Conservation (phyloP, 1,140 invertebrate genomes). For the Bicyclus anynana region DNA sequence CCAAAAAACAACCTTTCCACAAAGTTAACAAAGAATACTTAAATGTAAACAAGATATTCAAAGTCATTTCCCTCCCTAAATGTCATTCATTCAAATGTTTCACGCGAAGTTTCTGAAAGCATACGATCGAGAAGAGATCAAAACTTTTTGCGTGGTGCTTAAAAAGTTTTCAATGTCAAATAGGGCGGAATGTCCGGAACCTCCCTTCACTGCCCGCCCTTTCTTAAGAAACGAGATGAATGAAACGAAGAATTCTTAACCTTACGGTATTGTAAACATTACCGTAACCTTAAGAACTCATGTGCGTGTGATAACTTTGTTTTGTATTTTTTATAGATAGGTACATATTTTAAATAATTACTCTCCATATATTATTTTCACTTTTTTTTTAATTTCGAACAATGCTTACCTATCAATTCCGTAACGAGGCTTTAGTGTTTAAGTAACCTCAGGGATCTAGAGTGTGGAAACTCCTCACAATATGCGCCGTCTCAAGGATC, state of each 20-base stretch:
- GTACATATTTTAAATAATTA: too few relatives aligned
- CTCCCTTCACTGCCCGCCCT: constrained; percentile 51
- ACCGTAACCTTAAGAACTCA: too few relatives aligned
- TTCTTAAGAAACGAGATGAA: constrained; percentile 10
- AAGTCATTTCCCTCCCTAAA: not conserved
- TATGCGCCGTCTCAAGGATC: too few relatives aligned
- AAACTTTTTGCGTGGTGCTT: constrained; percentile 64
- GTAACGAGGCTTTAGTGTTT: too few relatives aligned
- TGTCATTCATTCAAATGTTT: constrained; percentile 36
- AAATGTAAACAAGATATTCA: not conserved
- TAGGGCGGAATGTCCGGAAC: constrained; percentile 60
- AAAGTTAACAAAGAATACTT: not conserved
- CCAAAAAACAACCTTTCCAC: not conserved
- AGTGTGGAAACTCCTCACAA: too few relatives aligned
- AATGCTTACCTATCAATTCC: too few relatives aligned
- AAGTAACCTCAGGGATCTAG: too few relatives aligned
- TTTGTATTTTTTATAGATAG: too few relatives aligned
- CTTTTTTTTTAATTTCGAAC: too few relatives aligned
- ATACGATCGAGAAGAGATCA: constrained; percentile 50
- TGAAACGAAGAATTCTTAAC: not conserved
- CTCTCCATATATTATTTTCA: too few relatives aligned
- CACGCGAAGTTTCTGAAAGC: constrained; percentile 27
- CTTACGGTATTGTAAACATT: not conserved
- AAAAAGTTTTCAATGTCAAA: constrained; percentile 68
- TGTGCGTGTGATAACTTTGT: too few relatives aligned